Conservation (phyloP, 2,797 vertebrate genomes). For the Phataginus tetradactyla region DNA sequence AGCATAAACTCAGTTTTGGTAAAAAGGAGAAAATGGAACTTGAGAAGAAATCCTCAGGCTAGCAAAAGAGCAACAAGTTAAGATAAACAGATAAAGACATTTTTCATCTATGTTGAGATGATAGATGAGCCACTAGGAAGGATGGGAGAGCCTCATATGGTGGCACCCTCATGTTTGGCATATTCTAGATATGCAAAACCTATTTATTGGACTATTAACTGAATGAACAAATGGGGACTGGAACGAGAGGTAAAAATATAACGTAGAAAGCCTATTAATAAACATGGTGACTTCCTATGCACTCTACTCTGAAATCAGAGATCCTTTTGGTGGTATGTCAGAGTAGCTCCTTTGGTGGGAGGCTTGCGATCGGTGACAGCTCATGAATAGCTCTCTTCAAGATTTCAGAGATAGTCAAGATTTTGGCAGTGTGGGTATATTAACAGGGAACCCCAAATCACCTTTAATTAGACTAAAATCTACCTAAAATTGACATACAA, state of each 20-base stretch:
- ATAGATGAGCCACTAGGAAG: background rate
- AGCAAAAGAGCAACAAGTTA: background rate
- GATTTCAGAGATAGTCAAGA: background rate
- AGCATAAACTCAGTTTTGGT: background rate
- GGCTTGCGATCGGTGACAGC: background rate
- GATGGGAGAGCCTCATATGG: background rate
- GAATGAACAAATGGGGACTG: background rate
- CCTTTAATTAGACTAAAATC: slow-evolving; percentile 41
- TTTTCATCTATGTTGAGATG: background rate
- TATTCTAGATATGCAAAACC: background rate
- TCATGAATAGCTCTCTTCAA: background rate
- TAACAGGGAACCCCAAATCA: background rate
- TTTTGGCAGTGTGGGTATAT: background rate
- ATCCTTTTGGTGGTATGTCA: background rate
- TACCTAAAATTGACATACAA: background rate
- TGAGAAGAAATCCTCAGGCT: background rate
- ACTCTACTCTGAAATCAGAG: background rate
- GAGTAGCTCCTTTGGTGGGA: background rate
- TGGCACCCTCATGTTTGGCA: background rate
- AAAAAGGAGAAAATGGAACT: background rate
- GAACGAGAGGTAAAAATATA: background rate
- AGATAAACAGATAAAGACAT: background rate
- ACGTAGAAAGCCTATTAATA: background rate
- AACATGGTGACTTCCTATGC: background rate
- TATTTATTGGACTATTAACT: background rate